Base-by-base conservation (phyloP, 2,888 invertebrate genomes). In the Cheilosia pagana region DNA sequence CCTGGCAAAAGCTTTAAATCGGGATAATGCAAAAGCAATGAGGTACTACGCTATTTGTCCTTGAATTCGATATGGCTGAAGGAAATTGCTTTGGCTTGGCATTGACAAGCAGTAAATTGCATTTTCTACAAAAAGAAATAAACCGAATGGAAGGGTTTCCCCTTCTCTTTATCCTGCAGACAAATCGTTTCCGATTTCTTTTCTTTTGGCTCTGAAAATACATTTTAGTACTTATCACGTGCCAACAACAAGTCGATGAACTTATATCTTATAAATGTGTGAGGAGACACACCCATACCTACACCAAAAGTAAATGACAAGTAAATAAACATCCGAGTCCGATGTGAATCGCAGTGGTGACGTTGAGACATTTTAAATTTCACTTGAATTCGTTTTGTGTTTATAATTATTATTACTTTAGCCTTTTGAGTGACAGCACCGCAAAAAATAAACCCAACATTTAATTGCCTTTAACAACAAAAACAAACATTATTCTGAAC, bases 61-160 rank as follows among this genome's bases (percentile, higher is more conserved):
- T 74, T 83, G 78, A 63, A 62, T 62, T 55, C 45, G 53, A 62
- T 59, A 48, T 50, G 16, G 25, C 41, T 53, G 19, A 16, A n/a
- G 76, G 16, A 60, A 72, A 72, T 68, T 63, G 72, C 43, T 74
- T 57, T 50, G 60, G 55, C 59, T 72, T 81, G 81, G 63, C 81
- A 81, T 63, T 76, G 81, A 70, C 68, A 25, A 41, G 62, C 39
- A 78, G 50, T 39, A 68, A 77, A 83, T 72, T 82, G 72, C 57
- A 68, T 62, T 82, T 67, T 28, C 35, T 62, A 55, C 28, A 59
- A 68, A 39, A 62, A 57, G 62, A 62, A 48, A 28, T 21, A 43
- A 23, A 63, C 55, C 21, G 28, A 62, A 63, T 28, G 1, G 10
- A 10, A 16, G 23, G 21, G 6, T 6, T 60, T 21, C 4, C 12